A percentile compares a stretch with the other conserved stretches of the same genome.
Conservation (phyloP, 1,140 invertebrate genomes). For the Dendroctonus valens region DNA sequence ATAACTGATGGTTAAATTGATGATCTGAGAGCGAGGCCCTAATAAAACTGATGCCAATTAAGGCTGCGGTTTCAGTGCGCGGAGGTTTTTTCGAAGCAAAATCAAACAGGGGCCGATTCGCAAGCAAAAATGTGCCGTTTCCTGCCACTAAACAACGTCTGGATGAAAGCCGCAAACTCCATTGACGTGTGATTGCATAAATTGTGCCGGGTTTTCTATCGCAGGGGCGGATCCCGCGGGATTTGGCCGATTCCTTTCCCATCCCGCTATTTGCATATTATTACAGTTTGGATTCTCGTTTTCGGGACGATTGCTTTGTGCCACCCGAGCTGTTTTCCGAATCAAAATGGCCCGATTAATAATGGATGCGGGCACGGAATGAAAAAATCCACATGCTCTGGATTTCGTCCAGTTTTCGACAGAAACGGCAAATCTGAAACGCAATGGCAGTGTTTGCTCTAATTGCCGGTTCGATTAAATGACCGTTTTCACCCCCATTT, state of each 20-base stretch:
- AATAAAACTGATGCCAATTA: no score
- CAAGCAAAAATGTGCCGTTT: no score
- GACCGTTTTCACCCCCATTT: constrained; percentile 8
- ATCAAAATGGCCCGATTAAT: constrained; percentile 27
- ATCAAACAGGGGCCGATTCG: no score
- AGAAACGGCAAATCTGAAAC: no score
- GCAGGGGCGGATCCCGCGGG: background rate
- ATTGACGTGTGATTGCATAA: constrained; percentile 8
- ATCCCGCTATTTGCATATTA: constrained; percentile 23
- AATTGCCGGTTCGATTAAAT: constrained; percentile 24
- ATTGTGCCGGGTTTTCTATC: constrained; percentile 7
- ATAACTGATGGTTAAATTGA: no score
- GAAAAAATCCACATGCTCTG: constrained; percentile 7
- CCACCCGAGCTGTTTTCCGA: constrained; percentile 24
- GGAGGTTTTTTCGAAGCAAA: no score
- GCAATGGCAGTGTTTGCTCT: constrained; percentile 3
- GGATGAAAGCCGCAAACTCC: background rate
- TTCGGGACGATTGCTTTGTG: constrained; percentile 26
- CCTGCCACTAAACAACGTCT: no score
- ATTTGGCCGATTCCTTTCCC: constrained; percentile 13
- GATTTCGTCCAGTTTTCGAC: background rate
- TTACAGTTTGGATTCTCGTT: constrained; percentile 28
- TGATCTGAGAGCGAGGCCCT: no score
- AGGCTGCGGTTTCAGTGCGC: no score
- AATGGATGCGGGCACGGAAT: constrained; percentile 11